phyloP scores from a whole-genome alignment of 1,140 invertebrate genomes.

The Drosophila fuyamai region DNA sequence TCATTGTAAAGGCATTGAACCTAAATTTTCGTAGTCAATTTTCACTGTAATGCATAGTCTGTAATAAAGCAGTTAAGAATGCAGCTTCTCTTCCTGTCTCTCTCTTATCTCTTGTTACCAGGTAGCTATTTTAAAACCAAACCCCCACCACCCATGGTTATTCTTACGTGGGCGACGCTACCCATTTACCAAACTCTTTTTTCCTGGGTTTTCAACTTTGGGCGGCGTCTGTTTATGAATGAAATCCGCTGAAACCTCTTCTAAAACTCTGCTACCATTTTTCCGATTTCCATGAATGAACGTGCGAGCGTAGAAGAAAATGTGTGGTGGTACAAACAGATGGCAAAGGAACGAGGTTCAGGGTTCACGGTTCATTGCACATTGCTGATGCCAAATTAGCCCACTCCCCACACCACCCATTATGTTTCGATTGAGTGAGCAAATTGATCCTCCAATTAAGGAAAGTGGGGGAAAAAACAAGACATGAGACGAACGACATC shows the following conservation, averaged over 20 bases:
- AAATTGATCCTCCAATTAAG: slow-evolving; percentile 57
- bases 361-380: slow-evolving; percentile 35
- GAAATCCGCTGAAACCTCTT: slow-evolving; percentile 45
- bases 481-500: slow-evolving; percentile 1
- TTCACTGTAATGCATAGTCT: slow-evolving; percentile 29
- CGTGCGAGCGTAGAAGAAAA: slow-evolving; percentile 24
- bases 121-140: slow-evolving; percentile 27
- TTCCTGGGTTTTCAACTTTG: slow-evolving; percentile 50
- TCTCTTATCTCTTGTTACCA: slow-evolving; percentile 34
- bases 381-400: slow-evolving; percentile 35
- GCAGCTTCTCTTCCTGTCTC: slow-evolving; percentile 38
- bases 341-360: slow-evolving; percentile 13
- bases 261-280: slow-evolving; percentile 10
- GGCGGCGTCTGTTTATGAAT: slow-evolving; percentile 57
- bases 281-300: slow-evolving; percentile 36
- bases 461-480: slow-evolving; percentile 4
- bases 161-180: slow-evolving; percentile 29
- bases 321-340: slow-evolving; percentile 1
- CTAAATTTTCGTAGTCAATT: background rate
- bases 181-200: background rate
- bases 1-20: background rate
- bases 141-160: background rate
- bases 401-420: slow-evolving; percentile 12
- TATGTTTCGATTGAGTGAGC: slow-evolving; percentile 39
- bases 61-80: slow-evolving; percentile 74